phyloP scores from a whole-genome alignment of 2,113 vertebrate species.

The Psettodes erumei region DNA sequence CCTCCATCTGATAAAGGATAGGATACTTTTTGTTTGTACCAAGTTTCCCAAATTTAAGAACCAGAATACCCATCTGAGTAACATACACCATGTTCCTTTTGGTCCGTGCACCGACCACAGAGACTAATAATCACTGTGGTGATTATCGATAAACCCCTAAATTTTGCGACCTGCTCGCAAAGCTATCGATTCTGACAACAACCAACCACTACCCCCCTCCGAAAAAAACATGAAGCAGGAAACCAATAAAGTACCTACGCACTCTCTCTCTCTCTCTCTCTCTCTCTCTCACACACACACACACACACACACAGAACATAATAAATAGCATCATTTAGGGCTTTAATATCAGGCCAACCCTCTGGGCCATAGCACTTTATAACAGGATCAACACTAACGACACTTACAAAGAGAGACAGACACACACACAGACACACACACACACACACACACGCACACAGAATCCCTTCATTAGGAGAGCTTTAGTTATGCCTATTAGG shows the following conservation, averaged over 20 bases:
- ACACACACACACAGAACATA: slow-evolving; percentile 74
- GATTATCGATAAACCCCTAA: slow-evolving; percentile 92
- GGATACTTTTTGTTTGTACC: background rate
- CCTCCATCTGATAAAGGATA: background rate
- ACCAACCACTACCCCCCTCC: slow-evolving; percentile 27
- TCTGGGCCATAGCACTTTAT: slow-evolving; percentile 82
- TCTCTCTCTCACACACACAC: slow-evolving; percentile 49
- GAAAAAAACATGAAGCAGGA: slow-evolving; percentile 76
- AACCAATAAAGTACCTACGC: slow-evolving; percentile 87
- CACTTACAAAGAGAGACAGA: slow-evolving; percentile 59
- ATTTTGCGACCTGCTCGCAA: slow-evolving; percentile 70
- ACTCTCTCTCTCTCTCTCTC: too few species aligned
- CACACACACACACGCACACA: slow-evolving; percentile 62
- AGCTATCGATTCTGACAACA: slow-evolving; percentile 86
- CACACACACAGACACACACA: slow-evolving; percentile 41
- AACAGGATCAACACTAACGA: slow-evolving; percentile 82
- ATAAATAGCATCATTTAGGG: slow-evolving; percentile 89
- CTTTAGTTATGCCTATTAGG: slow-evolving; percentile 83
- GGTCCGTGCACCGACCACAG: slow-evolving; percentile 61
- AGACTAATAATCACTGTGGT: slow-evolving; percentile 87
- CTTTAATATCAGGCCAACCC: slow-evolving; percentile 86
- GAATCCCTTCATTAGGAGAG: slow-evolving; percentile 76
- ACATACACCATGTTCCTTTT: slow-evolving; percentile 22
- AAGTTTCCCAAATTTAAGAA: background rate
- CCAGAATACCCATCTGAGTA: slow-evolving; percentile 5